Evolutionary conservation across 2,888 invertebrate genomes (phyloP).

Genomic region (Chouioia cunea): DNA sequence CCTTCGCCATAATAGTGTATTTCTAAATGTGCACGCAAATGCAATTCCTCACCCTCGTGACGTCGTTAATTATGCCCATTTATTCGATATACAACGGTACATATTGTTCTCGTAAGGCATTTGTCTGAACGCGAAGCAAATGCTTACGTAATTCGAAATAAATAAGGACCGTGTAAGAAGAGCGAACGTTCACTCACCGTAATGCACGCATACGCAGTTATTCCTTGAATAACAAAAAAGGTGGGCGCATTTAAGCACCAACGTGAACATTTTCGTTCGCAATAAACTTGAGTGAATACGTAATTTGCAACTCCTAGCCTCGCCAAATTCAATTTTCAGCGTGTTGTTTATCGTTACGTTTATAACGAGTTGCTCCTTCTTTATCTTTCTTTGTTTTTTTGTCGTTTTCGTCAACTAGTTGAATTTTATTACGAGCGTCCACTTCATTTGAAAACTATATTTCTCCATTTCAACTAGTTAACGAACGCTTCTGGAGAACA

Average conservation of each 20-base stretch:
- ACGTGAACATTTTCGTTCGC: conserved; percentile 21
- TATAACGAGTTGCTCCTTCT: neutral
- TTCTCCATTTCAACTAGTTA: neutral
- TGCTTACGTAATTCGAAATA: conserved; percentile 6
- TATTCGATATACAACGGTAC: no score
- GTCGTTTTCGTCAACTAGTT: neutral
- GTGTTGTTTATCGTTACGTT: conserved; percentile 3
- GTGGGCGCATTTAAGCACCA: no score
- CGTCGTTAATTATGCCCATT: no score
- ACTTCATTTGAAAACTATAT: neutral
- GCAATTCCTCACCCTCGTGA: no score
- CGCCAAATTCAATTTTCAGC: no score
- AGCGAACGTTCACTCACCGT: neutral
- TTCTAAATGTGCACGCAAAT: no score
- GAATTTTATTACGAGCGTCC: conserved; percentile 1
- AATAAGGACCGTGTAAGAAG: neutral
- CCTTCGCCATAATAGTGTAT: no score
- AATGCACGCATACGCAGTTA: neutral
- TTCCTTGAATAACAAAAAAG: no score
- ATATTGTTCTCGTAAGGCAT: no score
- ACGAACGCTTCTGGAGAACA: neutral
- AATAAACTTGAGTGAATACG: conserved; percentile 23
- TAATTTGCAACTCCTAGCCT: conserved; percentile 2
- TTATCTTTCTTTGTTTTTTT: neutral
- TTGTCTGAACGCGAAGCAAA: no score